phyloP scores from a whole-genome alignment of 30 jellyfish, hydroid and myxozoan species.

The Calvadosia cruxmelitensis region DNA sequence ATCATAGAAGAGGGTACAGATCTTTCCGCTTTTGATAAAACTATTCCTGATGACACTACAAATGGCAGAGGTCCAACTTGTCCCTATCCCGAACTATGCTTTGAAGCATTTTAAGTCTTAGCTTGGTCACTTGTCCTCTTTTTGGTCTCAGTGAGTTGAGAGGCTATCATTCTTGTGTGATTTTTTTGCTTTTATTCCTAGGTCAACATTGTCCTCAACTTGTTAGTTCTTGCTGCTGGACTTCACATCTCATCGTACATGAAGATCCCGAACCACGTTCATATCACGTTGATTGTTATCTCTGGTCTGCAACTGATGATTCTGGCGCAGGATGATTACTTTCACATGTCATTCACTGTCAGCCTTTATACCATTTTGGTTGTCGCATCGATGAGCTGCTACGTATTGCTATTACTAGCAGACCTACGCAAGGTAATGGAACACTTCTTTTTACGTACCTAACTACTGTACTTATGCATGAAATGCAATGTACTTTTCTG shows the following conservation, averaged over 20 bases:
- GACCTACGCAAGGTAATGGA: neutral
- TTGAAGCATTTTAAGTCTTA: no score
- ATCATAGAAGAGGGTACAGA: no score
- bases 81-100: no score
- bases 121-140: no score
- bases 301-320: neutral
- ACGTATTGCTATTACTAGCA: neutral
- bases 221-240: neutral
- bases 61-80: no score
- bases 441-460: no score
- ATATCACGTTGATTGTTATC: neutral
- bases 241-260: neutral
- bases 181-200: neutral
- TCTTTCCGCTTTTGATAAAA: no score
- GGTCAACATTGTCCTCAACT: neutral
- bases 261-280: neutral
- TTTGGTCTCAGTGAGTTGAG: no score
- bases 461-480: no score
- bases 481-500: no score
- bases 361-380: neutral
- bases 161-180: neutral
- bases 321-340: conserved; percentile 1
- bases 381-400: neutral
- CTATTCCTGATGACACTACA: no score
- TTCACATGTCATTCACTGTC: neutral